Evolutionary conservation across 2,797 vertebrate genomes (phyloP).

Genomic region (Gephyroberyx darwinii): DNA sequence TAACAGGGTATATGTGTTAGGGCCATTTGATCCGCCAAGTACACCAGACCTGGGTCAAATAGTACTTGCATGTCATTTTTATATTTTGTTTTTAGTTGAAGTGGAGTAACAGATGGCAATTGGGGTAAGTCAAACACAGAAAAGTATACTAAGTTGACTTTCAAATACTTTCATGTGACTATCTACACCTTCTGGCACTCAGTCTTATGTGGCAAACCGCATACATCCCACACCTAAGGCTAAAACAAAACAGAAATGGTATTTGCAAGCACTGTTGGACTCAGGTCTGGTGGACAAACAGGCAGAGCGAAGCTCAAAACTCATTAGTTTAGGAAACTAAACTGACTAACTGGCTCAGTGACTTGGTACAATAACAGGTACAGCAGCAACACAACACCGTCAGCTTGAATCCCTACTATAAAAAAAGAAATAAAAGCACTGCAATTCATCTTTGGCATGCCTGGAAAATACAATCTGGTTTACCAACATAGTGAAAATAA

Average conservation of each 20-base stretch:
- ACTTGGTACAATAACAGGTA: conserved; percentile 26
- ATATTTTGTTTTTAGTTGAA: conserved; percentile 12
- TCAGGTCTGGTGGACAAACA: not conserved
- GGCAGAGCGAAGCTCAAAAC: conserved; percentile 32
- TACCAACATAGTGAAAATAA: conserved; percentile 52
- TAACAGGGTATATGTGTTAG: conserved; percentile 28
- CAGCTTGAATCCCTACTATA: conserved; percentile 20
- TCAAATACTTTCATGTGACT: conserved; percentile 12
- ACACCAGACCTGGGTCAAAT: conserved; percentile 26
- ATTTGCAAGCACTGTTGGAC: conserved; percentile 25
- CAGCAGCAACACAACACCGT: conserved; percentile 41
- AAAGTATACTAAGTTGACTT: not conserved
- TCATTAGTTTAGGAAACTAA: conserved; percentile 39
- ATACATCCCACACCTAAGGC: conserved; percentile 11
- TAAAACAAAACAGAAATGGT: conserved; percentile 28
- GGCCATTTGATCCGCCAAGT: conserved; percentile 19
- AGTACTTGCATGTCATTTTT: conserved; percentile 45
- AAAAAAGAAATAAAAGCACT: conserved; percentile 26
- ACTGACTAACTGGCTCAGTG: conserved; percentile 55
- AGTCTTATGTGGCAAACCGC: conserved; percentile 8
- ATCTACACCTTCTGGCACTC: conserved; percentile 42
- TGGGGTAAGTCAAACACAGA: conserved; percentile 13
- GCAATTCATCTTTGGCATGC: conserved; percentile 69
- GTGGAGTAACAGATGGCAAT: conserved; percentile 8
- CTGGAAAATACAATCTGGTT: conserved; percentile 58